A percentile compares a stretch with the other conserved stretches of the same genome.
These are phyloP conservation scores for Clostera curtula DNA, from an alignment of 2,888 invertebrate genomes.

Conservation along the genomic window DNA sequence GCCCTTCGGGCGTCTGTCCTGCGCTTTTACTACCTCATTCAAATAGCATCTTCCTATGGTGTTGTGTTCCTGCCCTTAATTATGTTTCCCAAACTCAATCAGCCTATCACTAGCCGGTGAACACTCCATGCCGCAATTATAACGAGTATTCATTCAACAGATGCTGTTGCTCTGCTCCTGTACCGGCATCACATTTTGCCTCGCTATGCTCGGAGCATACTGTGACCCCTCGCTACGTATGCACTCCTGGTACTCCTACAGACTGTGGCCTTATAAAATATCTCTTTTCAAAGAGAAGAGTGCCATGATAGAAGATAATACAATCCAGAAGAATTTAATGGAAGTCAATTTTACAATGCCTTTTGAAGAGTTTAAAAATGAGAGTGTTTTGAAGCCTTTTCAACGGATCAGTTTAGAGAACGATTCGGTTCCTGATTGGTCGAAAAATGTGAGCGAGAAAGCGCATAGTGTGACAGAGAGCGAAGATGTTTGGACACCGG, in stretches of 20 bases:
- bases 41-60: no score
- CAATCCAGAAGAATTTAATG: conserved; percentile 5
- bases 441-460: conserved; percentile 24
- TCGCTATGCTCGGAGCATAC: conserved; percentile 54
- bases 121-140: no score
- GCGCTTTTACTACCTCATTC: no score
- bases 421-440: conserved; percentile 24
- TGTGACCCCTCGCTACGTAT: conserved; percentile 57
- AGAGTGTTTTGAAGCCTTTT: conserved; percentile 23
- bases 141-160: conserved; percentile 33
- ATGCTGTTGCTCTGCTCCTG: conserved; percentile 60
- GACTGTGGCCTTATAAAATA: conserved; percentile 43
- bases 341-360: conserved; percentile 4
- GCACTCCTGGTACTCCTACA: conserved; percentile 51
- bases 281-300: conserved; percentile 26
- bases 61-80: no score
- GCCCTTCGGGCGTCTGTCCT: no score
- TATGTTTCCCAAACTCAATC: no score
- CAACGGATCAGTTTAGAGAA: conserved; percentile 25
- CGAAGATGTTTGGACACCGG: conserved; percentile 48
- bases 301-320: conserved; percentile 20
- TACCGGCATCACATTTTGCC: conserved; percentile 58
- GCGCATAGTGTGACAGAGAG: conserved; percentile 20
- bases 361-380: conserved; percentile 24
- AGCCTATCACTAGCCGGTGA: no score